phyloP scores from a whole-genome alignment of 2,113 vertebrate species.

The Polypterus senegalus region DNA sequence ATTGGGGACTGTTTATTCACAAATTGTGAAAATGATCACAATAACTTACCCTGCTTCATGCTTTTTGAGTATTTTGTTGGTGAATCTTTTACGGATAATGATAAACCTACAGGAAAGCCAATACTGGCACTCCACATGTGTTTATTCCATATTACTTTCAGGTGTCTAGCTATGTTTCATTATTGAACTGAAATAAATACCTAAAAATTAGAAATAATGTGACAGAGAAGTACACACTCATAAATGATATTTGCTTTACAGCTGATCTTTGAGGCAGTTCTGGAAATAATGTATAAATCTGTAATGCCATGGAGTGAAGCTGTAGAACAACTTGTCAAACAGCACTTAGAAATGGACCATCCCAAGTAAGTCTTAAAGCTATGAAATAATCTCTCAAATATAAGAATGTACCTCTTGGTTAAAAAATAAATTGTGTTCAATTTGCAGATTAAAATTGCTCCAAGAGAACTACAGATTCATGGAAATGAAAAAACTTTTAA shows the following conservation, averaged over 20 bases:
- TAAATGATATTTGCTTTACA: slow-evolving; percentile 26
- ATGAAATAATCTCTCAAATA: background rate
- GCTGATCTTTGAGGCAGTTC: slow-evolving; percentile 85
- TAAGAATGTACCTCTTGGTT: background rate
- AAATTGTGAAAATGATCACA: too few relatives aligned
- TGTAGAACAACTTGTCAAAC: slow-evolving; percentile 76
- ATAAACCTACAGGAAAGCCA: too few relatives aligned
- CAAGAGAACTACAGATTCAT: slow-evolving; percentile 81
- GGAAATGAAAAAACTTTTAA: slow-evolving; percentile 87
- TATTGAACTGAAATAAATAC: too few relatives aligned
- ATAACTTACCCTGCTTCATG: too few relatives aligned
- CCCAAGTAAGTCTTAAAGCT: slow-evolving; percentile 63
- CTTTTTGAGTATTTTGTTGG: too few relatives aligned
- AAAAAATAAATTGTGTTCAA: background rate
- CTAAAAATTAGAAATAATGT: too few relatives aligned
- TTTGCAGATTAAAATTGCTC: slow-evolving; percentile 68
- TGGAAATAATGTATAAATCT: slow-evolving; percentile 83
- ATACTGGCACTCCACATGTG: too few relatives aligned
- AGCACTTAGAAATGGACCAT: slow-evolving; percentile 78
- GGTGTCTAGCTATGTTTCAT: too few relatives aligned
- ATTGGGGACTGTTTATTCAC: too few relatives aligned
- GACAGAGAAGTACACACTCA: too few relatives aligned
- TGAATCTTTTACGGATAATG: too few relatives aligned
- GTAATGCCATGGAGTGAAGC: slow-evolving; percentile 80
- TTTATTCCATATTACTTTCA: too few relatives aligned